phyloP scores from a whole-genome alignment of 1,140 invertebrate species.

The Atta texana region DNA sequence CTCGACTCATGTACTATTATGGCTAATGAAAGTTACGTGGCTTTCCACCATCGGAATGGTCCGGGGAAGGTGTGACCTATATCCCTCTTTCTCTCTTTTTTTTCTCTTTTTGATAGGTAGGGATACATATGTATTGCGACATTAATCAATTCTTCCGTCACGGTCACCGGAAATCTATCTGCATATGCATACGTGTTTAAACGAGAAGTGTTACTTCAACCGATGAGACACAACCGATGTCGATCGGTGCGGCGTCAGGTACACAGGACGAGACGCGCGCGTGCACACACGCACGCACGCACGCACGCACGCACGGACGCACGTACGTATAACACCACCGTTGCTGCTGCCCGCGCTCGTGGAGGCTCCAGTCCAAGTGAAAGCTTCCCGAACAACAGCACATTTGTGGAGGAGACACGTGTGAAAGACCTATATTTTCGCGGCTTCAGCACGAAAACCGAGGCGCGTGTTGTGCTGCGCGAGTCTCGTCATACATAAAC shows the following conservation, averaged over 20 bases:
- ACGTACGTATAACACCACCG: too few relatives aligned
- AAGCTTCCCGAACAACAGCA: conserved; percentile 8
- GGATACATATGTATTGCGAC: conserved; percentile 20
- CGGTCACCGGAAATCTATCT: neutral
- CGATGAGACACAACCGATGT: conserved; percentile 58
- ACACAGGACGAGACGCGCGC: conserved; percentile 74
- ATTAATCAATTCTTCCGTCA: conserved; percentile 43
- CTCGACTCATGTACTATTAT: conserved; percentile 9
- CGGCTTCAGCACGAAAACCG: neutral
- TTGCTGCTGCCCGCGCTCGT: conserved; percentile 33
- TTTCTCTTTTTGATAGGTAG: neutral
- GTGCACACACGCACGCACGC: neutral
- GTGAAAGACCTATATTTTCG: neutral
- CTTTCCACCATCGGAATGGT: neutral
- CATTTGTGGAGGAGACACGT: neutral
- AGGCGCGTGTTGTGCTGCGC: conserved; percentile 14
- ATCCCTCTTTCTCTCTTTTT: neutral
- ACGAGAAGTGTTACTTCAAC: conserved; percentile 34
- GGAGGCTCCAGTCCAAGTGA: conserved; percentile 13
- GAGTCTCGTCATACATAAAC: conserved; percentile 34
- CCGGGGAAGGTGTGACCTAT: conserved; percentile 3
- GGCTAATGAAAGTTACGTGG: conserved; percentile 1
- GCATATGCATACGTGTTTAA: conserved; percentile 16
- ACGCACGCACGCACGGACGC: neutral
- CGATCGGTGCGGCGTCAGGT: conserved; percentile 80